These are phyloP conservation scores for Tenebrio molitor DNA, from an alignment of 1,140 invertebrate genomes.

Conservation along the genomic window DNA sequence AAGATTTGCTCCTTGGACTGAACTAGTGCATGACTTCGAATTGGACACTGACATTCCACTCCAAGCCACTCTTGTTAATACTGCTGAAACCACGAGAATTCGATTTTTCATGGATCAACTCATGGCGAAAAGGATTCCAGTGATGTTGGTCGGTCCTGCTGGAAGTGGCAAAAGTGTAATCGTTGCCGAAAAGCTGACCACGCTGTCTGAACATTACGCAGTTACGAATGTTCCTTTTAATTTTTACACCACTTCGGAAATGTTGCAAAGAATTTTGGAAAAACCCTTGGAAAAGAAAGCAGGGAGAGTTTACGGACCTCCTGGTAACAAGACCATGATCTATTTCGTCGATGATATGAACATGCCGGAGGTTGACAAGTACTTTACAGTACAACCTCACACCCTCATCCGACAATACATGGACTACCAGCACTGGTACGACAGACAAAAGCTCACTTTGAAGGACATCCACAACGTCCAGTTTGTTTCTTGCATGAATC, in stretches of 20 bases:
- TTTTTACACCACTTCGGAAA: slow-evolving; percentile 95
- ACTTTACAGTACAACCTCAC: slow-evolving; percentile 96
- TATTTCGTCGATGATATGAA: slow-evolving; percentile 98
- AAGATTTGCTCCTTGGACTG: slow-evolving; percentile 89
- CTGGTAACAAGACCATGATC: slow-evolving; percentile 90
- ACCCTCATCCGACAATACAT: slow-evolving; percentile 94
- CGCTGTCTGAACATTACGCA: slow-evolving; percentile 82
- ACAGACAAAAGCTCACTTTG: slow-evolving; percentile 85
- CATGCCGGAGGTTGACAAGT: slow-evolving; percentile 96
- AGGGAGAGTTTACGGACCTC: slow-evolving; percentile 92
- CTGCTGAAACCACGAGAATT: slow-evolving; percentile 90
- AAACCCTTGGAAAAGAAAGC: slow-evolving; percentile 96
- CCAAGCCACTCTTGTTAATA: slow-evolving; percentile 86
- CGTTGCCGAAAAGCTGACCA: slow-evolving; percentile 85
- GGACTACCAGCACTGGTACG: slow-evolving; percentile 96
- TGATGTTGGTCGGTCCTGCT: slow-evolving; percentile 92
- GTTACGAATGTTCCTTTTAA: slow-evolving; percentile 94
- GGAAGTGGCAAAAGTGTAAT: slow-evolving; percentile 92
- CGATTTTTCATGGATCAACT: slow-evolving; percentile 91
- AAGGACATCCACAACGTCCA: slow-evolving; percentile 96
- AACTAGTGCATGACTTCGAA: slow-evolving; percentile 82
- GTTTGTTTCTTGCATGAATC: slow-evolving; percentile 97
- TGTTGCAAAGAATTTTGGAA: slow-evolving; percentile 93
- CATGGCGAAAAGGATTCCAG: slow-evolving; percentile 83
- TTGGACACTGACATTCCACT: slow-evolving; percentile 87